Evolutionary conservation across 1,140 invertebrate species (phyloP).

Genomic region (Zophobas morio): DNA sequence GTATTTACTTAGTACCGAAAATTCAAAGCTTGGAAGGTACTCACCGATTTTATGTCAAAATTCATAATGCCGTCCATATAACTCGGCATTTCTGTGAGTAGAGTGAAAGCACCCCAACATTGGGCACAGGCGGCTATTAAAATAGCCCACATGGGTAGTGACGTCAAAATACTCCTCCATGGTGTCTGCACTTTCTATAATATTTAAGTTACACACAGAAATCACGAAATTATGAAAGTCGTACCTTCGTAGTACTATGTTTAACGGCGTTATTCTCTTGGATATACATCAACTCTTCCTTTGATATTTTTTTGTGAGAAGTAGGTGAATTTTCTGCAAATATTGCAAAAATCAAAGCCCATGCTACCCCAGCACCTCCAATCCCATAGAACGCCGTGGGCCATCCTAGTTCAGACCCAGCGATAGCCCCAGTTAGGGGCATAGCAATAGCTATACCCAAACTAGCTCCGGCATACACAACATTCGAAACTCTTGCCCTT

Average conservation of each 20-base stretch:
- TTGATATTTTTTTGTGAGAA: conserved; percentile 72
- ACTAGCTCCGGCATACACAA: conserved; percentile 70
- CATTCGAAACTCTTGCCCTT: conserved; percentile 64
- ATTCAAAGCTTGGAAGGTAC: background rate
- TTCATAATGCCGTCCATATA: conserved; percentile 88
- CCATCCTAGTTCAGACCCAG: conserved; percentile 79
- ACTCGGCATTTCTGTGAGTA: conserved; percentile 90
- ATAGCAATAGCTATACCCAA: conserved; percentile 82
- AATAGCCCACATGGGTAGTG: conserved; percentile 85
- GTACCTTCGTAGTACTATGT: no score
- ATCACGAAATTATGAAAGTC: conserved; percentile 53
- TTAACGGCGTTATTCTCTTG: no score
- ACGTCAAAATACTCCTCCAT: conserved; percentile 83
- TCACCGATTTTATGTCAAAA: conserved; percentile 77
- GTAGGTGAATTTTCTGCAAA: conserved; percentile 78
- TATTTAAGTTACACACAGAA: background rate
- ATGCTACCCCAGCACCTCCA: conserved; percentile 75
- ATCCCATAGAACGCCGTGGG: conserved; percentile 85
- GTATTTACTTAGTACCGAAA: background rate
- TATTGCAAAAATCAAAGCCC: conserved; percentile 75
- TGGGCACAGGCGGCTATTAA: conserved; percentile 87
- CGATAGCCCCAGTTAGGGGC: conserved; percentile 78
- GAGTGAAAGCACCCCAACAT: conserved; percentile 93
- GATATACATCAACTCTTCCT: conserved; percentile 67
- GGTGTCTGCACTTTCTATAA: conserved; percentile 70